A percentile compares a stretch with the other conserved stretches of the same genome.
phyloP scores from a whole-genome alignment of 2,888 invertebrate genomes.

The Tortrix viridana region DNA sequence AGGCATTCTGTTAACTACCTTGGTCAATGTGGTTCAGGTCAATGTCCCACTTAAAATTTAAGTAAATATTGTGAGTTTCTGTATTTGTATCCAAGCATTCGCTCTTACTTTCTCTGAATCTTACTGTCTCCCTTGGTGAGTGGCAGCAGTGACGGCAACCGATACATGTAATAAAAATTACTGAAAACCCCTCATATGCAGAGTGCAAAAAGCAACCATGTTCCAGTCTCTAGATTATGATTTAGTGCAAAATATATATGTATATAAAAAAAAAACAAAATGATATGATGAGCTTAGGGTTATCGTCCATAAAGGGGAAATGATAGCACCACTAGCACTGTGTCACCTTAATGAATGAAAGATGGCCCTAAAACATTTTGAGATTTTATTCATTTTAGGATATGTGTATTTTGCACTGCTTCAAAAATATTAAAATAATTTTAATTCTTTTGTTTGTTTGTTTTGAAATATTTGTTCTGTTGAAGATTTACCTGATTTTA shows the following conservation, averaged over 20 bases:
- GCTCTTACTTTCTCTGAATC: conserved; percentile 4
- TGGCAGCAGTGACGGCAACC: too few species aligned
- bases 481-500: conserved; percentile 56
- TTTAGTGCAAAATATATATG: too few species aligned
- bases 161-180: too few species aligned
- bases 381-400: conserved; percentile 29
- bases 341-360: too few species aligned
- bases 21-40: conserved; percentile 55
- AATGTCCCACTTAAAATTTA: conserved; percentile 47
- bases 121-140: conserved; percentile 27
- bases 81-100: conserved; percentile 15
- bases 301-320: too few species aligned
- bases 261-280: too few species aligned
- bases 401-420: conserved; percentile 41
- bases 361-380: conserved; percentile 2
- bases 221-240: too few species aligned
- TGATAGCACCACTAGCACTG: too few species aligned
- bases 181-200: too few species aligned
- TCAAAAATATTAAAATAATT: conserved; percentile 42
- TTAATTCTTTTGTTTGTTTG: conserved; percentile 48
- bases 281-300: too few species aligned
- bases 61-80: conserved; percentile 42
- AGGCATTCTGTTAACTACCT: conserved; percentile 71
- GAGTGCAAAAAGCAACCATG: too few species aligned
- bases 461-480: conserved; percentile 65